These are phyloP conservation scores for Cephalopachus bancanus DNA, from an alignment of 2,797 vertebrate species.

Conservation along the genomic window DNA sequence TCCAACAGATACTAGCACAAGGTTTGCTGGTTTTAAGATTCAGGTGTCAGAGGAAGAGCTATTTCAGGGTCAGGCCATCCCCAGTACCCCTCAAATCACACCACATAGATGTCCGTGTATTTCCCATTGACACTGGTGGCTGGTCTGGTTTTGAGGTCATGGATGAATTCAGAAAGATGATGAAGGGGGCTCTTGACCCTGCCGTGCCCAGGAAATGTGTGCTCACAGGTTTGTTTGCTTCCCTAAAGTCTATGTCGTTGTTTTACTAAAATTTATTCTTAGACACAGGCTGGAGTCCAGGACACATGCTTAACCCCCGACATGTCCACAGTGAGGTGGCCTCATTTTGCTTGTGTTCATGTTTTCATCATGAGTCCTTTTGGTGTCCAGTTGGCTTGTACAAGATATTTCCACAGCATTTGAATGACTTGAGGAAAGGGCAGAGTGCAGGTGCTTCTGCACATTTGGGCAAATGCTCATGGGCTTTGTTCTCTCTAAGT, in stretches of 20 bases:
- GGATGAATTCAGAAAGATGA: slow-evolving; percentile 17
- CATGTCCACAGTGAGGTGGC: neutral
- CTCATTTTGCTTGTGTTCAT: neutral
- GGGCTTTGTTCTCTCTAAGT: neutral
- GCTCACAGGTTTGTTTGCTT: neutral
- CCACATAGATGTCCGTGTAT: neutral
- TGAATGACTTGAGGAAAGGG: neutral
- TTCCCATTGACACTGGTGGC: neutral
- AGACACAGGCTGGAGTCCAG: slow-evolving; percentile 10
- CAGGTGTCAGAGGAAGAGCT: neutral
- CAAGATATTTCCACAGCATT: neutral
- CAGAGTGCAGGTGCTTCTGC: neutral
- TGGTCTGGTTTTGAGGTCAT: neutral
- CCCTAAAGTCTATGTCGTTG: neutral
- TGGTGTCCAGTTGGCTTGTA: slow-evolving; percentile 3
- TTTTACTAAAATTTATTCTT: slow-evolving; percentile 52
- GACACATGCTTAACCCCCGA: neutral
- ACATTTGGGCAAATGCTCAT: neutral
- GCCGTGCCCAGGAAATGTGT: neutral
- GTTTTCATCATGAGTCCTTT: neutral
- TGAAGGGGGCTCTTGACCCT: neutral
- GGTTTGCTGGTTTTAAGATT: slow-evolving; percentile 15
- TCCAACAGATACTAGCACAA: neutral
- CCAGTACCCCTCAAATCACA: neutral
- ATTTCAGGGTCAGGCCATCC: neutral